Percentiles rank a stretch among this genome's conserved stretches.
Evolutionary conservation across 2,888 invertebrate species (phyloP).

Genomic region (Epinotia brunnichana): DNA sequence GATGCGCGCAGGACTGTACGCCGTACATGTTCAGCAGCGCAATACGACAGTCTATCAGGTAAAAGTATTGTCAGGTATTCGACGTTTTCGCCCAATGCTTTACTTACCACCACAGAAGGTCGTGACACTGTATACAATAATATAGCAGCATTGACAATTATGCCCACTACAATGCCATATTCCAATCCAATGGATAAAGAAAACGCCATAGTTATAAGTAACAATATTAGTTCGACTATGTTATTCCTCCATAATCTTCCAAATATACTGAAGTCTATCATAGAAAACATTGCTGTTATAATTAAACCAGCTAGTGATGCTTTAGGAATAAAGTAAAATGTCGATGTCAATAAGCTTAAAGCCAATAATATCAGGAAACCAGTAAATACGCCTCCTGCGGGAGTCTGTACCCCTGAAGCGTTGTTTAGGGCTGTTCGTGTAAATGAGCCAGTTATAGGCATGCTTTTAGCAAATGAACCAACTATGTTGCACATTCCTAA

Average conservation of each 20-base stretch:
- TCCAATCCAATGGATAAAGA: conserved; percentile 70
- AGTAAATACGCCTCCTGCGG: conserved; percentile 91
- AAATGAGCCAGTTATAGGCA: conserved; percentile 94
- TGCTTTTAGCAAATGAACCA: conserved; percentile 92
- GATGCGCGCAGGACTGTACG: conserved; percentile 57
- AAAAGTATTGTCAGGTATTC: conserved; percentile 62
- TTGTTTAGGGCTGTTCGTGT: conserved; percentile 95
- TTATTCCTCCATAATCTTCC: conserved; percentile 90
- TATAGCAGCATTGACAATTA: conserved; percentile 65
- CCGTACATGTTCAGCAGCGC: conserved; percentile 72
- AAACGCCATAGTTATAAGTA: conserved; percentile 60
- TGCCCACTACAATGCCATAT: conserved; percentile 72
- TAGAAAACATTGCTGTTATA: conserved; percentile 93
- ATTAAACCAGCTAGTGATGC: conserved; percentile 94
- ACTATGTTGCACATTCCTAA: conserved; percentile 92
- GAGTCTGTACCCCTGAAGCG: conserved; percentile 94
- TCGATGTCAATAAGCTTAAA: conserved; percentile 90
- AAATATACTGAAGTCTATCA: conserved; percentile 88
- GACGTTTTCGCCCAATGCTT: conserved; percentile 56
- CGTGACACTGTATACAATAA: conserved; percentile 66
- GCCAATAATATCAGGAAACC: conserved; percentile 90
- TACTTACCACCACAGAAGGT: conserved; percentile 59
- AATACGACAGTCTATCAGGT: conserved; percentile 66
- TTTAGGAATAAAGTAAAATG: conserved; percentile 93
- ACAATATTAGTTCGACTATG: conserved; percentile 79